A percentile compares a stretch with the other conserved stretches of the same genome.
Conservation (phyloP, 2,113 vertebrate species). For the Caloenas nicobarica region DNA sequence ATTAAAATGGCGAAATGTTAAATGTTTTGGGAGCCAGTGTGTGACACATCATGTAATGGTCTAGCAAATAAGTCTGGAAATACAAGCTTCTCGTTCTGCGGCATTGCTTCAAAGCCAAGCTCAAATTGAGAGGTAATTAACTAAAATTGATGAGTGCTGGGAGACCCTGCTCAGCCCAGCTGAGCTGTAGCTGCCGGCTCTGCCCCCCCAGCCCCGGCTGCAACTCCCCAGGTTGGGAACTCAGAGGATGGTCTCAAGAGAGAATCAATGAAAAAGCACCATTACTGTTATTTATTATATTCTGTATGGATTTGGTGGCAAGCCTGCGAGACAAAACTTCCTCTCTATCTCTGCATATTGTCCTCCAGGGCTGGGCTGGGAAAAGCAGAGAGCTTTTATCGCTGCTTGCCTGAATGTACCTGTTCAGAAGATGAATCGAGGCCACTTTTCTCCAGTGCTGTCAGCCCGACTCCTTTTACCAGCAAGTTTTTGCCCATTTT, state of each 20-base stretch:
- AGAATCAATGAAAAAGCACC: neutral
- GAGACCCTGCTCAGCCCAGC: neutral
- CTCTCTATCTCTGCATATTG: neutral
- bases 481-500: neutral
- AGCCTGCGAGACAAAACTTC: neutral
- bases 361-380: neutral
- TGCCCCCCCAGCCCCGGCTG: neutral
- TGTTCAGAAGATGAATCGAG: conserved; percentile 17
- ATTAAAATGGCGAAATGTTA: neutral
- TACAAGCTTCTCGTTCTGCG: neutral
- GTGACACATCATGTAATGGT: accelerated
- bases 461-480: neutral
- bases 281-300: neutral
- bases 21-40: neutral
- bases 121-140: neutral
- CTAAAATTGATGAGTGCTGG: neutral
- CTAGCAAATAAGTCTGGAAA: neutral
- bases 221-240: neutral
- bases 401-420: neutral
- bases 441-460: neutral
- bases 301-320: neutral
- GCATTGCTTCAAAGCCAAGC: neutral
- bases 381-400: neutral
- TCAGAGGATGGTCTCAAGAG: neutral
- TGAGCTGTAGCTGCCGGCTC: neutral